Base-by-base conservation (phyloP, 2,797 vertebrate species). In the Sandelia bainsii region DNA sequence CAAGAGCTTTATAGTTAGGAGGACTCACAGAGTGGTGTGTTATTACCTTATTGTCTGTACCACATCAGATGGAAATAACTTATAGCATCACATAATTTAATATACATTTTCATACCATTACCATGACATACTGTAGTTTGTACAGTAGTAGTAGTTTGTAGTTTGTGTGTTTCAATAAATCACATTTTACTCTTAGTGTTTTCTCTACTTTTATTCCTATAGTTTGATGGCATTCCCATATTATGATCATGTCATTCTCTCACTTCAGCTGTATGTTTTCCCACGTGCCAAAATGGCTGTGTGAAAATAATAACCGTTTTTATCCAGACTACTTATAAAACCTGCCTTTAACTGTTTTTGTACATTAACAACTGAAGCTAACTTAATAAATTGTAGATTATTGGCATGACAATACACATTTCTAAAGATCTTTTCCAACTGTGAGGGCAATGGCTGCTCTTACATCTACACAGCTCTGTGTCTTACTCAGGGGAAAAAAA, bases 1-100 rank as follows among this genome's bases (percentile, higher is more conserved):
- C 66, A 85, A 84, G 54, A 81, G 40, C 42, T 85, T 92, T 87
- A 85, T 70, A 42, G 53, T 75, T 34, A 62, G 56, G 42, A 60
- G 57, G 74, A 62, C 65, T 67, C 58, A 78, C 37, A 62, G 54
- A 67, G 40, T 9, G 5, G 68, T 51, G 27, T 46, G 32, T 62
- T 49, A 3, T 9, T 34, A 3, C 10, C 32, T 34, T 10, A 34
- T 34, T 34, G 32, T 34, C 32, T 34, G 32, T 34, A 32, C 32
- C 32, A 32, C 32, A 32, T 32, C 32, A 32, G 32, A 32, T 9
- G 8, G 2, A 39, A 39, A 39, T 39, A 39, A 39, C 37, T 39
- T 39, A 39, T 39, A 12, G 12, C 37, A 13, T 39, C 37, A 39
- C 0, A 4, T 39, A 13, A 39, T 5, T 39, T 39, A 12, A 37